A percentile compares a stretch with the other conserved stretches of the same genome.
phyloP scores from a whole-genome alignment of 1,140 invertebrate species.

The Drosophila murphyi region DNA sequence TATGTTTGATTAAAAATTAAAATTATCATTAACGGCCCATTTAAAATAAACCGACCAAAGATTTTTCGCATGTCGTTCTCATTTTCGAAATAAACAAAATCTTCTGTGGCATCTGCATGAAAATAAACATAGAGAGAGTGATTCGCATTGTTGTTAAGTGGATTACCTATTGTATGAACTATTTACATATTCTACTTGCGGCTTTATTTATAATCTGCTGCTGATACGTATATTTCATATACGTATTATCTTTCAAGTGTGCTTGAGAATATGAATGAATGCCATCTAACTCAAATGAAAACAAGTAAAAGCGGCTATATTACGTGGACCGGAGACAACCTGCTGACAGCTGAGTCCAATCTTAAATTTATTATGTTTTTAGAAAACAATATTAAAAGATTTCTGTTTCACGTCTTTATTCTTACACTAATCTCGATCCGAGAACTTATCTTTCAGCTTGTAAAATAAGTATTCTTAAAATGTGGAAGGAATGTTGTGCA shows the following conservation, averaged over 20 bases:
- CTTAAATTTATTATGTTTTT: no score
- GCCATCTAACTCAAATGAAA: neutral
- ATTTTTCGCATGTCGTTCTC: constrained; percentile 79
- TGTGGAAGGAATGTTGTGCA: no score
- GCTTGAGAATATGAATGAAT: constrained; percentile 5
- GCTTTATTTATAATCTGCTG: constrained; percentile 10
- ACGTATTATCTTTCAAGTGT: constrained; percentile 2
- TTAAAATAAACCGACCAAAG: constrained; percentile 80
- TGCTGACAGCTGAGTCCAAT: no score
- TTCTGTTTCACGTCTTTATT: no score
- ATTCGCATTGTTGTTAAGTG: constrained; percentile 18
- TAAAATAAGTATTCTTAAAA: no score
- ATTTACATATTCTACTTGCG: constrained; percentile 11
- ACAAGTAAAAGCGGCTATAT: neutral
- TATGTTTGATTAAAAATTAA: constrained; percentile 84
- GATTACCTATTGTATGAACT: constrained; percentile 36
- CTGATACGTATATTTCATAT: constrained; percentile 1
- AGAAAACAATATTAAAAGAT: no score
- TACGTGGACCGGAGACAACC: no score
- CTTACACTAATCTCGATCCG: no score
- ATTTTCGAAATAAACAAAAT: constrained; percentile 75
- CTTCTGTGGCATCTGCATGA: constrained; percentile 23
- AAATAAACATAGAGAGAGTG: constrained; percentile 28
- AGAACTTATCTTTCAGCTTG: no score
- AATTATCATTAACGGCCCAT: constrained; percentile 84